These are phyloP conservation scores for Schizotus pectinicornis DNA, from an alignment of 2,888 invertebrate species.

Conservation along the genomic window DNA sequence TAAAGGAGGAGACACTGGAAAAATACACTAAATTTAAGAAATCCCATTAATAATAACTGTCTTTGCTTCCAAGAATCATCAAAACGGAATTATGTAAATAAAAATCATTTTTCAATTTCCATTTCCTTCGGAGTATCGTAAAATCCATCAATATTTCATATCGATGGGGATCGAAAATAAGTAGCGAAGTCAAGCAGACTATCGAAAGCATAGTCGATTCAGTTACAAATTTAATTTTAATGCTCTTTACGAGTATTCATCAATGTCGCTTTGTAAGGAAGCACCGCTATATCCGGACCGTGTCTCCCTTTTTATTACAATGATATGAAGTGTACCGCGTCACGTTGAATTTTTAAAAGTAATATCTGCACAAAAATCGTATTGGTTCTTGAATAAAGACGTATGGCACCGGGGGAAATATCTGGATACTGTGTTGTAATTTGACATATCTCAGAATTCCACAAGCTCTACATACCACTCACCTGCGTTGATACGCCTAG, in stretches of 20 bases:
- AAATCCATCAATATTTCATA: constrained; percentile 1
- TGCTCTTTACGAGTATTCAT: not conserved
- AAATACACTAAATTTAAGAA: not conserved
- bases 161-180: not conserved
- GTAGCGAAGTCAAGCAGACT: too few species aligned
- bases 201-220: not conserved
- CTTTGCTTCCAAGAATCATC: not conserved
- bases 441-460: constrained; percentile 35
- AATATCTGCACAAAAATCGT: constrained; percentile 23
- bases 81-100: not conserved
- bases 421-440: constrained; percentile 29
- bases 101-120: not conserved
- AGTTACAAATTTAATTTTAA: constrained; percentile 1
- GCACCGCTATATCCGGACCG: not conserved
- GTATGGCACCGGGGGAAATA: constrained; percentile 35
- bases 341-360: constrained; percentile 22
- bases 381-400: constrained; percentile 30
- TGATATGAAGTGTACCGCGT: constrained; percentile 22
- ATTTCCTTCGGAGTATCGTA: not conserved
- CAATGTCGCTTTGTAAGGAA: not conserved
- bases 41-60: not conserved
- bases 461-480: constrained; percentile 32
- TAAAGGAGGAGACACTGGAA: not conserved
- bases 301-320: constrained; percentile 13
- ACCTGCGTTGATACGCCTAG: constrained; percentile 32